Evolutionary conservation across 2,797 vertebrate genomes (phyloP).

Genomic region (Tokudaia tokunoshimensis): DNA sequence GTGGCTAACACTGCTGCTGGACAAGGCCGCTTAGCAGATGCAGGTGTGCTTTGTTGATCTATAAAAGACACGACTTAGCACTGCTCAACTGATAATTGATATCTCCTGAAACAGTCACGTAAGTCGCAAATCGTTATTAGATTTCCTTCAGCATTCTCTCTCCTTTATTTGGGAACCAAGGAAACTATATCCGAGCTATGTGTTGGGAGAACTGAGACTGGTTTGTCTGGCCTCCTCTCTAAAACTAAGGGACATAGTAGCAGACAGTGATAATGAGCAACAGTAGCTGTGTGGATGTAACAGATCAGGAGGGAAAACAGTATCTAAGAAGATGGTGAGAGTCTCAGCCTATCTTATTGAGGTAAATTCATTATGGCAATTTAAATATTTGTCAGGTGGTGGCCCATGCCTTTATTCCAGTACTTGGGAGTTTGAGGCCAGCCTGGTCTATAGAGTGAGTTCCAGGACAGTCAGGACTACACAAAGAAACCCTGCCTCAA

Average conservation of each 20-base stretch:
- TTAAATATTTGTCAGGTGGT: background rate
- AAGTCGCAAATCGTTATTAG: background rate
- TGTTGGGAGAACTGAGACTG: background rate
- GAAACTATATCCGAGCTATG: background rate
- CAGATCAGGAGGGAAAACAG: background rate
- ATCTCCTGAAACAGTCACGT: background rate
- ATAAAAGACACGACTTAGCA: background rate
- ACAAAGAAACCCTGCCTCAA: background rate
- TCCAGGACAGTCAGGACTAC: background rate
- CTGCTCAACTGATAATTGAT: background rate
- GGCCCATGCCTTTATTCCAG: background rate
- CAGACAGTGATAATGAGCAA: background rate
- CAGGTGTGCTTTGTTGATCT: background rate
- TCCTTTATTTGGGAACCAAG: constrained; percentile 34
- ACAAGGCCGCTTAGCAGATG: background rate
- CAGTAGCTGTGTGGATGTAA: background rate
- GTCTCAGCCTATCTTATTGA: background rate
- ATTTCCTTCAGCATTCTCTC: constrained; percentile 2
- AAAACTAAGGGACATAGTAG: background rate
- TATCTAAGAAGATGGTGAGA: background rate
- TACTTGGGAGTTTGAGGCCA: background rate
- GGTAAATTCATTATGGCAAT: background rate
- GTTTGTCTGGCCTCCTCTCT: background rate
- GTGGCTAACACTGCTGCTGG: background rate
- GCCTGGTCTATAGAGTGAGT: background rate